phyloP scores from a whole-genome alignment of 2,888 invertebrate genomes.

The Aplocera efformata region DNA sequence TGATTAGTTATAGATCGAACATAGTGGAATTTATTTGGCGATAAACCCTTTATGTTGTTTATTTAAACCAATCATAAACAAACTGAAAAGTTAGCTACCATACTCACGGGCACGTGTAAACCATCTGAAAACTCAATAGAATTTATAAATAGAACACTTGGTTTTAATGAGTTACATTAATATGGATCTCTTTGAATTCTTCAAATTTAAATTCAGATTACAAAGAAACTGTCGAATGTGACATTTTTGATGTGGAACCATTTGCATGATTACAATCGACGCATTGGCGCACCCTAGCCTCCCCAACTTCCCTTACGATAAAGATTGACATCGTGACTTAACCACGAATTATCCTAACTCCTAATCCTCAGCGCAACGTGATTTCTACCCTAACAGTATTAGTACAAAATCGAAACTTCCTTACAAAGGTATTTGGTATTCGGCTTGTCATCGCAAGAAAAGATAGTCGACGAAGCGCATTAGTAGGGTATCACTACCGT shows the following conservation, averaged over 20 bases:
- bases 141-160: too few relatives aligned
- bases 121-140: too few relatives aligned
- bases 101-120: too few relatives aligned
- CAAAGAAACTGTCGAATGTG: conserved; percentile 67
- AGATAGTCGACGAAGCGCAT: conserved; percentile 76
- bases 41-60: too few relatives aligned
- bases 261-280: conserved; percentile 80
- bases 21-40: too few relatives aligned
- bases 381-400: conserved; percentile 43
- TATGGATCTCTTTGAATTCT: background rate
- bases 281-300: conserved; percentile 72
- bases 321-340: conserved; percentile 75
- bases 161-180: too few relatives aligned
- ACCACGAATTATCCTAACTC: conserved; percentile 72
- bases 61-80: too few relatives aligned
- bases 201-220: conserved; percentile 55
- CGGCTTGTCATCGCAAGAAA: conserved; percentile 76
- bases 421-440: conserved; percentile 42
- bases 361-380: conserved; percentile 37
- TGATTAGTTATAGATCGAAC: too few relatives aligned
- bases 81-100: too few relatives aligned
- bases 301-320: conserved; percentile 76
- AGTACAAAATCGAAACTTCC: conserved; percentile 46
- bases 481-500: conserved; percentile 74
- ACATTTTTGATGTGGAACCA: conserved; percentile 76